Evolutionary conservation across 2,888 invertebrate genomes (phyloP), one percentile per base, ranked within the genome.

Genomic region (Prosapia bicincta): DNA sequence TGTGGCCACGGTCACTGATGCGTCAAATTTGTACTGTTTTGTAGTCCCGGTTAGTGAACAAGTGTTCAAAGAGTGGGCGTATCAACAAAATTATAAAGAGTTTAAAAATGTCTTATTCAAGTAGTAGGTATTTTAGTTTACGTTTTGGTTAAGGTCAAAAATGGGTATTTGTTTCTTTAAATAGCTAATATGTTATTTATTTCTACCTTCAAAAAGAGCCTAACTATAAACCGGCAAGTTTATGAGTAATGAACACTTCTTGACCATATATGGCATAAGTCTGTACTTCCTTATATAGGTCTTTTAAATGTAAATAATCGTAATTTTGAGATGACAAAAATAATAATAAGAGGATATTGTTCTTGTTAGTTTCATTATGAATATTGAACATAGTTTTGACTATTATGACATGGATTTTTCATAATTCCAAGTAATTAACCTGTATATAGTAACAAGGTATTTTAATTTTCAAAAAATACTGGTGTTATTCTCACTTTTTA

Each of bases 71-170:
- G 71, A 43, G 72, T 72, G 72, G 73, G 73, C 68, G 73, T 73
- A 54, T 67, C 26, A 66, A 54, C 54, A 54, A 54, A 54, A 20
- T 5, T 54, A 13, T 54, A 10, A 20, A 54, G 13, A 54, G 26
- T 25, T 23, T 20, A 20, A 5, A n/a, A 32, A 73, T 73, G 73
- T 73, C 73, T 13, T 73, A 73, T 73, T 68, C 73, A 20, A 73
- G 68, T 66, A 67, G 73, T 73, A 43, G 68, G 73, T 73, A 68
- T 32, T 20, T n/a, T 54, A 54, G 20, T 20, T 54, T 30, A 30
- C 9, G 9, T n/a, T n/a, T n/a, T n/a, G n/a, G n/a, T n/a, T n/a
- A n/a, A n/a, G n/a, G n/a, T n/a, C n/a, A n/a, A n/a, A n/a, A n/a
- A n/a, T n/a, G n/a, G n/a, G n/a, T n/a, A n/a, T n/a, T n/a, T n/a